phyloP scores from a whole-genome alignment of 2,888 invertebrate genomes.

The Clunio marinus region DNA sequence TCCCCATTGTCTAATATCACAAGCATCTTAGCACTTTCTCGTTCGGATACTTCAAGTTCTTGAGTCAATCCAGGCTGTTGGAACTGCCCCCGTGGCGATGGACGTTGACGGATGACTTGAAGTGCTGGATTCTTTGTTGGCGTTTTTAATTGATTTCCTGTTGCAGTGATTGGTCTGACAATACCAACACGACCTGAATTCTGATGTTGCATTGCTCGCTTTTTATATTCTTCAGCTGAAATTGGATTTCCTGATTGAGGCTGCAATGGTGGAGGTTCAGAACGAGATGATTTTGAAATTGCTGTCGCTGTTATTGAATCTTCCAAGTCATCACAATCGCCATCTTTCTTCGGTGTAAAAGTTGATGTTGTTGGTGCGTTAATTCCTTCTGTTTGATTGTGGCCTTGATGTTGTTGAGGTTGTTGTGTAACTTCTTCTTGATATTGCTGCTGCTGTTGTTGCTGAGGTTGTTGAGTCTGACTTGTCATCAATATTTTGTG shows the following conservation, averaged over 20 bases:
- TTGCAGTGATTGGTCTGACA: conserved; percentile 22
- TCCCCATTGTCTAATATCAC: conserved; percentile 72
- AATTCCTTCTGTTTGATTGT: neutral
- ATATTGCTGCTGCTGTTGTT: neutral
- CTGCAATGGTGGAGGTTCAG: conserved; percentile 33
- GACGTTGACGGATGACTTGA: conserved; percentile 41
- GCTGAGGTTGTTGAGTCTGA: conserved; percentile 3
- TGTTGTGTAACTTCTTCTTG: neutral
- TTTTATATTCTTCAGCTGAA: neutral
- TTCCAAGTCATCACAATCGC: conserved; percentile 55
- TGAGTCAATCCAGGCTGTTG: conserved; percentile 23
- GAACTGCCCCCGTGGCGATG: conserved; percentile 40
- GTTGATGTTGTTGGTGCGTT: conserved; percentile 32
- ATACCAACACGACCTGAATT: conserved; percentile 27
- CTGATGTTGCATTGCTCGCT: neutral
- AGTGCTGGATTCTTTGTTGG: conserved; percentile 9
- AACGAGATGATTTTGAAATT: conserved; percentile 44
- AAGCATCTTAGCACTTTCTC: conserved; percentile 72
- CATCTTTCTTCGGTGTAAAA: conserved; percentile 41
- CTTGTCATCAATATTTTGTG: neutral
- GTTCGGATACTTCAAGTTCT: conserved; percentile 50
- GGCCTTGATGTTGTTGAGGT: neutral
- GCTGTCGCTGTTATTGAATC: conserved; percentile 56
- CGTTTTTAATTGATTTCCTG: neutral
- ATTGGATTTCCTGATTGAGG: neutral